Percentiles rank a stretch among this genome's conserved stretches.
These are phyloP conservation scores for Cheilosia urbana DNA, from an alignment of 2,888 invertebrate genomes.

Conservation along the genomic window DNA sequence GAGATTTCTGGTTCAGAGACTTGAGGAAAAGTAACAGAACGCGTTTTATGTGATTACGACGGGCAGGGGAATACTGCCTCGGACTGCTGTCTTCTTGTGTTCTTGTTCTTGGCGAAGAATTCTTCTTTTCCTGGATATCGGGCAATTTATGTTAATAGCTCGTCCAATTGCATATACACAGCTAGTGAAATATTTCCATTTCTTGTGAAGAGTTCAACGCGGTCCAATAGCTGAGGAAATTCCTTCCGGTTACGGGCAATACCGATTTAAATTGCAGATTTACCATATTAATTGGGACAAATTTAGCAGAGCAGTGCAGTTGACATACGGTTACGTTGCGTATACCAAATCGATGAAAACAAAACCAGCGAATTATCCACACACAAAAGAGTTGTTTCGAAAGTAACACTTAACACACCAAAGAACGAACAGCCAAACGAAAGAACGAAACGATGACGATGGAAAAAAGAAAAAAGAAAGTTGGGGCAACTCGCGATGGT, in stretches of 20 bases:
- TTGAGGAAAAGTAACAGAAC: constrained; percentile 58
- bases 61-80: not conserved
- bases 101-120: constrained; percentile 7
- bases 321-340: constrained; percentile 14
- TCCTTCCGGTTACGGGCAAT: constrained; percentile 52
- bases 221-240: constrained; percentile 17
- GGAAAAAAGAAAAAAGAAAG: constrained; percentile 64
- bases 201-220: not conserved
- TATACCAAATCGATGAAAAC: constrained; percentile 59
- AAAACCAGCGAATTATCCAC: constrained; percentile 40
- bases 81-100: not conserved
- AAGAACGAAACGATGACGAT: constrained; percentile 28
- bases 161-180: constrained; percentile 39
- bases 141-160: constrained; percentile 46
- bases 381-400: constrained; percentile 37
- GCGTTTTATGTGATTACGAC: constrained; percentile 59
- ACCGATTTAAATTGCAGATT: constrained; percentile 41
- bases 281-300: constrained; percentile 70
- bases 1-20: constrained; percentile 60
- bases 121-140: constrained; percentile 31
- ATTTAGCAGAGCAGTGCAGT: constrained; percentile 53
- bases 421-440: constrained; percentile 37
- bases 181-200: constrained; percentile 12
- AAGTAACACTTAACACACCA: constrained; percentile 35
- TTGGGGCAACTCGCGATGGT: constrained; percentile 69